These are phyloP conservation scores for Arizona elegans DNA, from an alignment of 2,113 vertebrate species.

Conservation along the genomic window DNA sequence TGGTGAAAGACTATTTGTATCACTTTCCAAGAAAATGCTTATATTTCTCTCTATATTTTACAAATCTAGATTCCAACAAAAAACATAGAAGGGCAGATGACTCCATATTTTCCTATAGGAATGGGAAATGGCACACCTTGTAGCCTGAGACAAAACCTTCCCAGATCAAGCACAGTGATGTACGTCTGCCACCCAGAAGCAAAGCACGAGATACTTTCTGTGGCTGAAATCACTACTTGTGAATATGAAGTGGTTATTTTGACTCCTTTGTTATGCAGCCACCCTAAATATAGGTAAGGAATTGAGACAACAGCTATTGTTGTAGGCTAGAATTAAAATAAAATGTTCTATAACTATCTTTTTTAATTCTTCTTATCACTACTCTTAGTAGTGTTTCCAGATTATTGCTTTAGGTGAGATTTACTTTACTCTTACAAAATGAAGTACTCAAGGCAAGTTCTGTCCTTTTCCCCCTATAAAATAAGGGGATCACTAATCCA, in stretches of 20 bases:
- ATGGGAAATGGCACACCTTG: constrained; percentile 96
- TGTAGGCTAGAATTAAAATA: not conserved
- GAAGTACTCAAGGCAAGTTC: not conserved
- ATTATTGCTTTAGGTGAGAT: not conserved
- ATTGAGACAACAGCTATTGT: not conserved
- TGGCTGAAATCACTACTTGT: constrained; percentile 94
- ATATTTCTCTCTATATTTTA: constrained; percentile 28
- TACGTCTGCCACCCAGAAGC: constrained; percentile 97
- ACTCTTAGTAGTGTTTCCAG: not conserved
- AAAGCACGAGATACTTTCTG: constrained; percentile 95
- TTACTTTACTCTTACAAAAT: not conserved
- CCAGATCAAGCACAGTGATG: constrained; percentile 85
- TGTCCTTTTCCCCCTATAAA: not conserved
- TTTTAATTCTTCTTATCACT: not conserved
- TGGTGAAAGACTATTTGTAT: not conserved
- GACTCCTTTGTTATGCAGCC: constrained; percentile 91
- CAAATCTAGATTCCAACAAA: constrained; percentile 78
- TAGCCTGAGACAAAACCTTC: constrained; percentile 83
- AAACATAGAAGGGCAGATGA: constrained; percentile 97
- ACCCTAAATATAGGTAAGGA: constrained; percentile 92
- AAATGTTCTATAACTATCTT: not conserved
- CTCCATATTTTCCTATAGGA: constrained; percentile 86
- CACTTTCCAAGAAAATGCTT: constrained; percentile 1
- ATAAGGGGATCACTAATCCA: not conserved
- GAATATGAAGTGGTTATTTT: constrained; percentile 97